Evolutionary conservation across 2,113 vertebrate genomes (phyloP).

Genomic region (Prionailurus bengalensis): DNA sequence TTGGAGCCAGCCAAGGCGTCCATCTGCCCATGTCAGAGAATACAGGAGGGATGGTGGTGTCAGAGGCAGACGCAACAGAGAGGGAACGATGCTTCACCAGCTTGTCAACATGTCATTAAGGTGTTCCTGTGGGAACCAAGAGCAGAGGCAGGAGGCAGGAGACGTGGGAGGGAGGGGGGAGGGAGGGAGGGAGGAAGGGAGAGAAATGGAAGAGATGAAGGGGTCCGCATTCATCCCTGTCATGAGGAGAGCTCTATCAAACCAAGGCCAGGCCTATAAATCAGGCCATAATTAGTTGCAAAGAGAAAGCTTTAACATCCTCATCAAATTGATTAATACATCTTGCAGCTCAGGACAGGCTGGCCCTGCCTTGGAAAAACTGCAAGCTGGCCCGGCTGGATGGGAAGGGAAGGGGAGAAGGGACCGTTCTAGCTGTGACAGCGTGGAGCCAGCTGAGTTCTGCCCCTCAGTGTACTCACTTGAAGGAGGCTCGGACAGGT

Average conservation of each 20-base stretch:
- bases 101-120: slow-evolving; percentile 86
- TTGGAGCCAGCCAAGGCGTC: slow-evolving; percentile 77
- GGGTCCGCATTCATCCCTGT: slow-evolving; percentile 87
- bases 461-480: neutral
- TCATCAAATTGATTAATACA: slow-evolving; percentile 91
- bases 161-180: slow-evolving; percentile 43
- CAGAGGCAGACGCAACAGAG: slow-evolving; percentile 81
- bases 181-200: slow-evolving; percentile 55
- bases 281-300: slow-evolving; percentile 90
- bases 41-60: slow-evolving; percentile 47
- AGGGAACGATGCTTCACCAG: slow-evolving; percentile 82
- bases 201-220: slow-evolving; percentile 84
- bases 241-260: slow-evolving; percentile 86
- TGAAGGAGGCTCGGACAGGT: slow-evolving; percentile 7
- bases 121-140: slow-evolving; percentile 84
- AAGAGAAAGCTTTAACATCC: slow-evolving; percentile 91
- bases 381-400: slow-evolving; percentile 68
- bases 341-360: slow-evolving; percentile 85
- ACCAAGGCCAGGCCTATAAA: slow-evolving; percentile 89
- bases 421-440: neutral
- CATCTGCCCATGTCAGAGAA: slow-evolving; percentile 81
- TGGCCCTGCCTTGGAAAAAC: slow-evolving; percentile 83
- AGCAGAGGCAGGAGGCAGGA: slow-evolving; percentile 77
- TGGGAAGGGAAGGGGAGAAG: slow-evolving; percentile 60
- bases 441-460: neutral